Evolutionary conservation across 1,140 invertebrate species (phyloP), one percentile per base, ranked within the genome.

Genomic region (Drosophila quadrilineata): DNA sequence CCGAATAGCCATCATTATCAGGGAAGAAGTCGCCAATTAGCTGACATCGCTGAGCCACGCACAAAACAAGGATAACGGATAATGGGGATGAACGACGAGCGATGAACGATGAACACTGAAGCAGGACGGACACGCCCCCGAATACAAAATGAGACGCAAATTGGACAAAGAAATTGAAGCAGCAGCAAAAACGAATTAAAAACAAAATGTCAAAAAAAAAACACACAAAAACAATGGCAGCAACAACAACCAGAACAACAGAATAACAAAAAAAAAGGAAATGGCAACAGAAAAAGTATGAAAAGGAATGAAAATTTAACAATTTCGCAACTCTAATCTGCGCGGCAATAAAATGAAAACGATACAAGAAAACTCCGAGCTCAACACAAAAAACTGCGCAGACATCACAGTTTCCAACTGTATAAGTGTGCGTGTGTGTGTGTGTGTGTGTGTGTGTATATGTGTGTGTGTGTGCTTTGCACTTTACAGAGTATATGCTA

Each of bases 241-340:
- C 21, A 46, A n/a, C n/a, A n/a, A n/a, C n/a, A n/a, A n/a, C n/a
- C 16, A 49, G 60, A 59, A 19, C 31, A 48, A 33, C 9, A 33
- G 10, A 60, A 10, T 21, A 53, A 35, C 28, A 46, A 49, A 33
- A 38, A 54, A 45, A 77, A 68, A 71, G 56, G 48, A 57, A 54
- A 52, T n/a, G n/a, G n/a, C n/a, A 56, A 17, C 33, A 46, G 16
- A 63, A 52, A 26, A 28, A 50, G 38, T 14, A 38, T 31, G 28
- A 57, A 67, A 69, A 57, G 70, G 66, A 82, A 84, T 62, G 69
- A 77, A 82, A 82, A 84, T 84, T 84, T 82, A 82, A 82, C 77
- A 82, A 82, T 82, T 82, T 77, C 64, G 73, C 77, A 84, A 82
- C 77, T 82, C 77, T 82, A 82, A 82, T 82, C 77, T 82, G 70